phyloP scores from a whole-genome alignment of 1,140 invertebrate species.

The Lordiphosa mommai region DNA sequence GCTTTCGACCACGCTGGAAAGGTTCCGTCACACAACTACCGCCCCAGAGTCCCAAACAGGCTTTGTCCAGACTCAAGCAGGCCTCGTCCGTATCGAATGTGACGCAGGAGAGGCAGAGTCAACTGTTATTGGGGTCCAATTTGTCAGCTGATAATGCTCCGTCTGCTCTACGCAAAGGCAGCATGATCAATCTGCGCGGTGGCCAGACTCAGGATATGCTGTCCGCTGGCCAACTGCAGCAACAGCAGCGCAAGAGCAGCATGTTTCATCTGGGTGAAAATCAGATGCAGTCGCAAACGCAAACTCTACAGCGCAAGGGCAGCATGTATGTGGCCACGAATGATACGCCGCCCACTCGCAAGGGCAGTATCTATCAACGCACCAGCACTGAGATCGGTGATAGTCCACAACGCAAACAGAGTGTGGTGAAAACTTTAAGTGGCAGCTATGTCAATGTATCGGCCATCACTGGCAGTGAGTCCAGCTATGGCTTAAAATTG shows the following conservation, averaged over 20 bases:
- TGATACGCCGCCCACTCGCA: slow-evolving; percentile 57
- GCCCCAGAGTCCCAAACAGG: slow-evolving; percentile 69
- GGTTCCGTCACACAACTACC: slow-evolving; percentile 79
- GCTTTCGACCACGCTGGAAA: slow-evolving; percentile 69
- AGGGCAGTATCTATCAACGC: slow-evolving; percentile 63
- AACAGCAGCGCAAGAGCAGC: slow-evolving; percentile 53
- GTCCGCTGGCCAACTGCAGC: slow-evolving; percentile 14
- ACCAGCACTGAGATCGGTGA: slow-evolving; percentile 20
- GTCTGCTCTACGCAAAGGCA: slow-evolving; percentile 45
- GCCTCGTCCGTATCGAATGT: slow-evolving; percentile 72
- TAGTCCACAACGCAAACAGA: slow-evolving; percentile 63
- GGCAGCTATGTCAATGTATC: slow-evolving; percentile 54
- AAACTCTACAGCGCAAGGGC: slow-evolving; percentile 46
- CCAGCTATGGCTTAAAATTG: slow-evolving; percentile 81
- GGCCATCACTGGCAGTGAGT: slow-evolving; percentile 60
- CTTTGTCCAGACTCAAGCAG: slow-evolving; percentile 65
- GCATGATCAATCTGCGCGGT: slow-evolving; percentile 38
- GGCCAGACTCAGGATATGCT: slow-evolving; percentile 30
- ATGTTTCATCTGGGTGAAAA: slow-evolving; percentile 50
- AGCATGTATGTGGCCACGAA: slow-evolving; percentile 62
- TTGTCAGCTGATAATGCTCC: slow-evolving; percentile 13
- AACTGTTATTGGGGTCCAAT: slow-evolving; percentile 35
- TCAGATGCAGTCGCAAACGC: slow-evolving; percentile 42
- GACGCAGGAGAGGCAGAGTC: slow-evolving; percentile 50
- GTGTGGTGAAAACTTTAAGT: slow-evolving; percentile 56